Conservation (phyloP, 1,140 invertebrate genomes). For the Scaptomyza graminum region DNA sequence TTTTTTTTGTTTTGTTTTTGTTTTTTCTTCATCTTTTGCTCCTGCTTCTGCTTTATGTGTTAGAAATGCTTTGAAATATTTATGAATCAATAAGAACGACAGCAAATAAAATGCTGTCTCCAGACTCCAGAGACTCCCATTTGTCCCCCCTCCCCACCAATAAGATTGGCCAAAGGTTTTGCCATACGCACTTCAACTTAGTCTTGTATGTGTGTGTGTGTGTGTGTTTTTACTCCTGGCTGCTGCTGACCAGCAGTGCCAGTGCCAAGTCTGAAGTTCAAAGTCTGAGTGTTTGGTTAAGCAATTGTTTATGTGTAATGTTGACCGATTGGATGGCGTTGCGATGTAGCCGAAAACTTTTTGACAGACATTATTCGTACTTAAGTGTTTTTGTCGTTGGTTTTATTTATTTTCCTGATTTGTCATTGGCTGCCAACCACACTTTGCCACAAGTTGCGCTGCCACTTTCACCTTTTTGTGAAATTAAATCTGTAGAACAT, state of each 20-base stretch:
- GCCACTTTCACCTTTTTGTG: constrained; percentile 27
- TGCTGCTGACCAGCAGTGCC: constrained; percentile 37
- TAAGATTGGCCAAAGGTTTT: constrained; percentile 40
- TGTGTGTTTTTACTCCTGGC: neutral
- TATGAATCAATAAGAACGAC: constrained; percentile 77
- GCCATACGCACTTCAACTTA: neutral
- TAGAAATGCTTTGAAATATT: constrained; percentile 78
- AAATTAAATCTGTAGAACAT: neutral
- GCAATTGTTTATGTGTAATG: constrained; percentile 76
- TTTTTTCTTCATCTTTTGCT: neutral
- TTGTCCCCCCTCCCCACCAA: constrained; percentile 5
- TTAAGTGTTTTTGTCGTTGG: constrained; percentile 8
- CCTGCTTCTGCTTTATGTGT: constrained; percentile 40
- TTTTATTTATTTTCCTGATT: constrained; percentile 16
- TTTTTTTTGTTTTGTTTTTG: constrained; percentile 4
- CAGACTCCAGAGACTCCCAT: neutral
- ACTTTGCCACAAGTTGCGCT: constrained; percentile 5
- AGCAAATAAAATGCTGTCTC: constrained; percentile 55
- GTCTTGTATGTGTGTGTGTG: constrained; percentile 8
- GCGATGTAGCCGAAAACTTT: constrained; percentile 32
- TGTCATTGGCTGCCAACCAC: constrained; percentile 11
- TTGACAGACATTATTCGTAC: constrained; percentile 45
- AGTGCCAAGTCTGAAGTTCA: constrained; percentile 21
- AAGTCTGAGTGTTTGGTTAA: constrained; percentile 63
- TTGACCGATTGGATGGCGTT: constrained; percentile 34